Percentiles rank a stretch among this genome's conserved stretches.
Conservation (phyloP, 2,797 vertebrate genomes). For the Cyclura pinguis region DNA sequence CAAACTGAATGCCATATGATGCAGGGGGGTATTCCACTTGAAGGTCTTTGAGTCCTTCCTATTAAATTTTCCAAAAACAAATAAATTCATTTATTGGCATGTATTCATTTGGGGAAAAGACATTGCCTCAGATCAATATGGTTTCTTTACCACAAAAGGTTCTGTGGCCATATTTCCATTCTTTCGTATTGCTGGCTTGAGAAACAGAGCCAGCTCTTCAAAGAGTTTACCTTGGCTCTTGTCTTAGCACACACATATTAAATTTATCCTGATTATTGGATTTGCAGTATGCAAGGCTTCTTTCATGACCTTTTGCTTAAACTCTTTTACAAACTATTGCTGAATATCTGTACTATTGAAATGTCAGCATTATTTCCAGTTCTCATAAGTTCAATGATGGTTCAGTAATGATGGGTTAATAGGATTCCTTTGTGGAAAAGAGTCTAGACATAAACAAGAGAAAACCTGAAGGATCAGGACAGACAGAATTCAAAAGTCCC, state of each 20-base stretch:
- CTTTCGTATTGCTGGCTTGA: conserved; percentile 52
- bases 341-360: conserved; percentile 53
- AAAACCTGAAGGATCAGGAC: not conserved
- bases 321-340: conserved; percentile 53
- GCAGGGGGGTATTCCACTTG: conserved; percentile 67
- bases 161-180: conserved; percentile 55
- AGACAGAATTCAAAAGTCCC: not conserved
- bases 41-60: conserved; percentile 60
- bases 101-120: conserved; percentile 66
- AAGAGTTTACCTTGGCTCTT: conserved; percentile 63
- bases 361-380: conserved; percentile 35
- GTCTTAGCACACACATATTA: conserved; percentile 61
- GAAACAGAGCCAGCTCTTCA: conserved; percentile 47
- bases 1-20: conserved; percentile 55
- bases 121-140: conserved; percentile 58
- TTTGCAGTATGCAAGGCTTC: conserved; percentile 62
- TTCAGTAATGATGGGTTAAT: conserved; percentile 2
- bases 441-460: not conserved
- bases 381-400: not conserved
- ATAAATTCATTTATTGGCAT: conserved; percentile 40
- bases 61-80: conserved; percentile 66
- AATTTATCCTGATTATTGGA: conserved; percentile 52
- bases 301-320: conserved; percentile 68
- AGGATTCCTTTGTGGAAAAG: not conserved
- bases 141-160: conserved; percentile 52